A percentile compares a stretch with the other conserved stretches of the same genome.
Evolutionary conservation across 2,113 vertebrate species (phyloP).

Genomic region (Cyphomyrus discorhynchus): DNA sequence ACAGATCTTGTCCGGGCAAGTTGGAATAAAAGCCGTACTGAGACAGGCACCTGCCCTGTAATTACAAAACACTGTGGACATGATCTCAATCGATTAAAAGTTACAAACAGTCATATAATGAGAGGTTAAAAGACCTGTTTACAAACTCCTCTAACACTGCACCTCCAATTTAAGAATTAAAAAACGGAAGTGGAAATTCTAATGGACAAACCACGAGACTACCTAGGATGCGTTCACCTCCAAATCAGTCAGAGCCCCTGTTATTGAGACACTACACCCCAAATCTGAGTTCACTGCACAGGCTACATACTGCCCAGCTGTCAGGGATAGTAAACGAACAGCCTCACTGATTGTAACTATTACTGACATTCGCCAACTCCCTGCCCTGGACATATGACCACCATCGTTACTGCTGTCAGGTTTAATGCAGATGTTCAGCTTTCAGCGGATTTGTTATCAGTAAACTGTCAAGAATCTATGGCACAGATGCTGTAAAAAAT

Average conservation of each 20-base stretch:
- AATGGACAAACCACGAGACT: background rate
- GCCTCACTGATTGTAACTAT: background rate
- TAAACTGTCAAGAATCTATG: background rate
- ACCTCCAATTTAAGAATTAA: background rate
- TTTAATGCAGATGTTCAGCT: background rate
- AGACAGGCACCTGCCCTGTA: background rate
- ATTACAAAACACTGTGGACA: background rate
- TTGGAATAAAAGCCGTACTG: background rate
- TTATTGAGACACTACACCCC: background rate
- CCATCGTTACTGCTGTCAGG: background rate
- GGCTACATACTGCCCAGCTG: background rate
- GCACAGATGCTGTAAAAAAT: background rate
- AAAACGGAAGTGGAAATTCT: background rate
- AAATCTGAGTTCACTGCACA: background rate
- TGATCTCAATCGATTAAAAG: background rate
- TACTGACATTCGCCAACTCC: background rate
- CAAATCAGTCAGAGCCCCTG: background rate
- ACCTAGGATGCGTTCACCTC: background rate
- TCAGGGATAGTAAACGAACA: background rate
- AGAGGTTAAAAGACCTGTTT: background rate
- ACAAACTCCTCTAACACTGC: background rate
- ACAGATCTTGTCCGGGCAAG: background rate
- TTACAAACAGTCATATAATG: background rate
- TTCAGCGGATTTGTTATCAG: background rate
- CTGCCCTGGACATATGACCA: background rate